These are phyloP conservation scores for Pimephales promelas DNA, from an alignment of 2,113 vertebrate species.

Conservation along the genomic window DNA sequence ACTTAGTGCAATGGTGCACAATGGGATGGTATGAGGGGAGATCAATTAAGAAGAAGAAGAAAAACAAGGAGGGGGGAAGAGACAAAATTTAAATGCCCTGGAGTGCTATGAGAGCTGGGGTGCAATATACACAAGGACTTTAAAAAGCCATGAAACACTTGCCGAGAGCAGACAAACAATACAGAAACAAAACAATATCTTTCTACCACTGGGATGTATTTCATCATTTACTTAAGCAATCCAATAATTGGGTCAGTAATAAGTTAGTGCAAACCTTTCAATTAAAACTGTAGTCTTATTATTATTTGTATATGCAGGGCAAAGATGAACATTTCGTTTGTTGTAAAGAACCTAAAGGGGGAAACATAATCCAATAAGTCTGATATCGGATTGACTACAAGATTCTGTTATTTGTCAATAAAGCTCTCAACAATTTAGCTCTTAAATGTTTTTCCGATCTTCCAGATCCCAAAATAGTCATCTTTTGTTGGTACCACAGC, in stretches of 20 bases:
- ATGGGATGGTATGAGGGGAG: conserved; percentile 56
- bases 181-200: not conserved
- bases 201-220: not conserved
- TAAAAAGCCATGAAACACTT: conserved; percentile 20
- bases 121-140: conserved; percentile 6
- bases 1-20: conserved; percentile 78
- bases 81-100: conserved; percentile 61
- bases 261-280: not conserved
- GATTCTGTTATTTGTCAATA: no score
- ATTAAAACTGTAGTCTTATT: not conserved
- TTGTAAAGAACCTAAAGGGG: conserved; percentile 21
- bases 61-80: conserved; percentile 60
- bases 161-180: not conserved
- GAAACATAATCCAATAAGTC: not conserved
- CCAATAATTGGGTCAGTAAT: not conserved
- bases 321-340: not conserved
- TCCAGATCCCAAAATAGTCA: no score
- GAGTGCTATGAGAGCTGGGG: conserved; percentile 14
- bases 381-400: no score
- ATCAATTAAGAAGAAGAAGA: conserved; percentile 49
- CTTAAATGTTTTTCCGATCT: no score
- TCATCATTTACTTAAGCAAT: not conserved
- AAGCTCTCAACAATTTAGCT: no score
- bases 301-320: not conserved
- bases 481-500: no score